A percentile compares a stretch with the other conserved stretches of the same genome.
phyloP scores from a whole-genome alignment of 2,797 vertebrate genomes.

The Falco novaeseelandiae region DNA sequence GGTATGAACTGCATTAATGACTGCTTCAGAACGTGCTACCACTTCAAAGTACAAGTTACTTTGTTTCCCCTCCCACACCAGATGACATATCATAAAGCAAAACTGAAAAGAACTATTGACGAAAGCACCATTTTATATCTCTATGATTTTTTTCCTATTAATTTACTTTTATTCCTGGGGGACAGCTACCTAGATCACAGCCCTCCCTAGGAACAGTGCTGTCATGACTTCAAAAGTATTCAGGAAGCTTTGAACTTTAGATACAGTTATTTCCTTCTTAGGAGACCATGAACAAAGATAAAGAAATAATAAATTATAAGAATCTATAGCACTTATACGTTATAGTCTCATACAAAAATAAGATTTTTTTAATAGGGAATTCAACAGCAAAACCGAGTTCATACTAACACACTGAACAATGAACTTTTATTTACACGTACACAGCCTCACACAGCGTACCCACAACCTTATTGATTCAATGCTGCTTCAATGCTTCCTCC shows the following conservation, averaged over 20 bases:
- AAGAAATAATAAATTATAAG: constrained; percentile 35
- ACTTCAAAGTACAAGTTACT: constrained; percentile 49
- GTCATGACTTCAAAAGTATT: constrained; percentile 63
- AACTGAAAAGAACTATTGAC: constrained; percentile 46
- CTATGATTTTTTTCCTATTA: neutral
- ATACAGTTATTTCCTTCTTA: constrained; percentile 39
- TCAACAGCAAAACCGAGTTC: neutral
- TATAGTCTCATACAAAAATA: neutral
- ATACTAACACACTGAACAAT: neutral
- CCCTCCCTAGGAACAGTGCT: neutral
- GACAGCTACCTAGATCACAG: constrained; percentile 41
- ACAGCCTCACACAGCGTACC: neutral
- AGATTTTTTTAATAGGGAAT: neutral
- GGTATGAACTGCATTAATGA: constrained; percentile 8
- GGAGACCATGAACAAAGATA: constrained; percentile 16
- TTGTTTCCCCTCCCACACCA: constrained; percentile 30
- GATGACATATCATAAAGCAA: constrained; percentile 46
- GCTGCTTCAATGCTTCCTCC: neutral
- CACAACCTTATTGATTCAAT: neutral
- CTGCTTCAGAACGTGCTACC: constrained; percentile 7
- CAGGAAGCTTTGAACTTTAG: constrained; percentile 64
- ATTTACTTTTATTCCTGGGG: constrained; percentile 61
- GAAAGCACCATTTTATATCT: constrained; percentile 36
- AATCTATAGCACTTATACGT: neutral
- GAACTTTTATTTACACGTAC: neutral